These are phyloP conservation scores for Teinopalpus imperialis DNA, from an alignment of 2,888 invertebrate genomes.

Conservation along the genomic window DNA sequence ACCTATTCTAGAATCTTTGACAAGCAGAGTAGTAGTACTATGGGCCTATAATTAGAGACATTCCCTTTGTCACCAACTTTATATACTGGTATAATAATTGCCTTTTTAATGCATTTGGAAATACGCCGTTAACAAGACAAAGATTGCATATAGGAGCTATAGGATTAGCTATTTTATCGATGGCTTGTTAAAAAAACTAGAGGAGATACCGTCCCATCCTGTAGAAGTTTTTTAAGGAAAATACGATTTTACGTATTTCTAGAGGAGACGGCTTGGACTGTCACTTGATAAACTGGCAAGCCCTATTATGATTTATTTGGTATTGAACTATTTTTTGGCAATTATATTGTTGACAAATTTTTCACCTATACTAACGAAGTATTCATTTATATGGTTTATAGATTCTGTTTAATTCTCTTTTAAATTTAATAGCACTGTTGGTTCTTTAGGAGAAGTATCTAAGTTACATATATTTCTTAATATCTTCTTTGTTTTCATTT, in stretches of 20 bases:
- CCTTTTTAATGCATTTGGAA: background rate
- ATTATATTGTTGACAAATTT: background rate
- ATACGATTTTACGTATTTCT: constrained; percentile 1
- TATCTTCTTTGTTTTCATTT: background rate
- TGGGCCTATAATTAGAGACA: background rate
- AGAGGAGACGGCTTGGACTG: background rate
- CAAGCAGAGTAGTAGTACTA: background rate
- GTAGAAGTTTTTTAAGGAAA: constrained; percentile 1
- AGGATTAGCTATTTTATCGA: background rate
- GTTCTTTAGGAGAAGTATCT: background rate
- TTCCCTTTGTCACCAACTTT: background rate
- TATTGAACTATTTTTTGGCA: background rate
- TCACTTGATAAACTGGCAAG: background rate
- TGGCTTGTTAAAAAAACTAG: background rate
- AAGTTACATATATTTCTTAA: background rate
- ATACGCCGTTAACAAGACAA: background rate
- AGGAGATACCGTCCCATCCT: background rate
- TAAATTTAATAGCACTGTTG: background rate
- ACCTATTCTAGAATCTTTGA: background rate
- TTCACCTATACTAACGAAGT: background rate
- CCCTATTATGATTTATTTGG: background rate
- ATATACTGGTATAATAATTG: background rate
- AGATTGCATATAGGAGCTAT: background rate
- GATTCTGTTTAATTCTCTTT: constrained; percentile 27
- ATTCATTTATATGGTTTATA: background rate